Evolutionary conservation across 2,888 invertebrate genomes (phyloP).

Genomic region (Drosophila tripunctata): DNA sequence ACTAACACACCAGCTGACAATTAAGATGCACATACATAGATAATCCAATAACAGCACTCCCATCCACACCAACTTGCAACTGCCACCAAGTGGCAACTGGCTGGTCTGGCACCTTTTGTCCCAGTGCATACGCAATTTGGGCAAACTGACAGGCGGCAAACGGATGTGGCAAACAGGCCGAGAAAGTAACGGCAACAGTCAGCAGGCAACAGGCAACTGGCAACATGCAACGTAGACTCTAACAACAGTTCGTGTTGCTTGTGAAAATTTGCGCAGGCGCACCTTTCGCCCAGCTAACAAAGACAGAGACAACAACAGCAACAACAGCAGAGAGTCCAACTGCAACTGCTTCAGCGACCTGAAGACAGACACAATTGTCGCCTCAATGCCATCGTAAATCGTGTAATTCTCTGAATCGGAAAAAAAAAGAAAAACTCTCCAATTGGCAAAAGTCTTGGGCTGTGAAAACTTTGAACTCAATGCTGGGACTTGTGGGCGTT

Average conservation of each 20-base stretch:
- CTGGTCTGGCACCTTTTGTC: slow-evolving; percentile 63
- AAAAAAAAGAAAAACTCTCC: slow-evolving; percentile 29
- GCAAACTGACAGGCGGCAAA: slow-evolving; percentile 70
- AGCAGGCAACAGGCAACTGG: slow-evolving; percentile 5
- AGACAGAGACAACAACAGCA: slow-evolving; percentile 2
- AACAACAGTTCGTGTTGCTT: slow-evolving; percentile 66
- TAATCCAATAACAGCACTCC: slow-evolving; percentile 48
- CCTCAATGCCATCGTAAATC: slow-evolving; percentile 72
- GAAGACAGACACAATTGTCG: slow-evolving; percentile 64
- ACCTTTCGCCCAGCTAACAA: slow-evolving; percentile 62
- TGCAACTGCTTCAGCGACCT: not conserved
- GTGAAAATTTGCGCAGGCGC: slow-evolving; percentile 74
- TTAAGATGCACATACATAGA: slow-evolving; percentile 80
- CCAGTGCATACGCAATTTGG: slow-evolving; percentile 72
- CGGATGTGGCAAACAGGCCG: slow-evolving; percentile 64
- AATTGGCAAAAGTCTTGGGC: slow-evolving; percentile 31
- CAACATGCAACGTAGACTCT: slow-evolving; percentile 68
- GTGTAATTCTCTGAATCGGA: slow-evolving; percentile 67
- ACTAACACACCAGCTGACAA: slow-evolving; percentile 76
- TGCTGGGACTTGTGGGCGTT: slow-evolving; percentile 70
- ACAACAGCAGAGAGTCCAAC: not conserved
- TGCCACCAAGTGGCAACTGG: slow-evolving; percentile 14
- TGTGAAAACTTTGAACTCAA: slow-evolving; percentile 69
- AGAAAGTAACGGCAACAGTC: slow-evolving; percentile 67
- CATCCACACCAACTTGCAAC: slow-evolving; percentile 31